phyloP scores from a whole-genome alignment of 2,113 vertebrate genomes.

The Poeciliopsis occidentalis region DNA sequence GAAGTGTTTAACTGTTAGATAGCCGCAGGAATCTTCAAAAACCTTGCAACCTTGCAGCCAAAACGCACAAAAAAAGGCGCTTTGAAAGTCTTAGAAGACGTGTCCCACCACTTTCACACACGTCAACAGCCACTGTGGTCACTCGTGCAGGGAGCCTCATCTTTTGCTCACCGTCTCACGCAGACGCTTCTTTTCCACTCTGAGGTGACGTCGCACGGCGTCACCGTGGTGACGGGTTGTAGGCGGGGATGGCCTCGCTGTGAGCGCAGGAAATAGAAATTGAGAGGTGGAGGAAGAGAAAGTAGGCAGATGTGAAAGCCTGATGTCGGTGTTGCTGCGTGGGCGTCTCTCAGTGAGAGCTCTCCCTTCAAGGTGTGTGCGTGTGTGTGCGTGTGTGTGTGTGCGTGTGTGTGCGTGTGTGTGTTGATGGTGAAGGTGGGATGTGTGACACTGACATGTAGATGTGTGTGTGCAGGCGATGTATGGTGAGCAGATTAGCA shows the following conservation, averaged over 20 bases:
- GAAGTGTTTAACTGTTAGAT: background rate
- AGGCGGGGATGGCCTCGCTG: conserved; percentile 57
- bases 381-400: conserved; percentile 28
- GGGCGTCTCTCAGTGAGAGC: conserved; percentile 51
- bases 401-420: conserved; percentile 33
- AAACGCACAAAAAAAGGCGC: background rate
- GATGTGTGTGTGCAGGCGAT: conserved; percentile 8
- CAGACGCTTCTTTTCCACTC: conserved; percentile 62
- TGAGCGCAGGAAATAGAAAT: conserved; percentile 49
- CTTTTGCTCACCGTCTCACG: conserved; percentile 14
- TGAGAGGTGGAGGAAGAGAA: conserved; percentile 51
- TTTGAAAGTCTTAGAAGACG: background rate
- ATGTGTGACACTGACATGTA: conserved; percentile 37
- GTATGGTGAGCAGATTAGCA: conserved; percentile 29
- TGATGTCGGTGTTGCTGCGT: conserved; percentile 18
- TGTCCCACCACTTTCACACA: conserved; percentile 63
- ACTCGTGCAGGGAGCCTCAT: conserved; percentile 44
- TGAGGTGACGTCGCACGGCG: conserved; percentile 59
- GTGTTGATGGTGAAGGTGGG: conserved; percentile 27
- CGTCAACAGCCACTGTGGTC: conserved; percentile 53
- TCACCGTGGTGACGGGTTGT: conserved; percentile 53
- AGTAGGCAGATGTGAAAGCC: conserved; percentile 72
- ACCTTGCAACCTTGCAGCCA: background rate
- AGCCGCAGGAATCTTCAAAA: background rate
- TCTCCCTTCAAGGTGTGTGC: conserved; percentile 30